Base-by-base conservation (phyloP, 2,113 vertebrate species). In the Corydoras sp. region DNA sequence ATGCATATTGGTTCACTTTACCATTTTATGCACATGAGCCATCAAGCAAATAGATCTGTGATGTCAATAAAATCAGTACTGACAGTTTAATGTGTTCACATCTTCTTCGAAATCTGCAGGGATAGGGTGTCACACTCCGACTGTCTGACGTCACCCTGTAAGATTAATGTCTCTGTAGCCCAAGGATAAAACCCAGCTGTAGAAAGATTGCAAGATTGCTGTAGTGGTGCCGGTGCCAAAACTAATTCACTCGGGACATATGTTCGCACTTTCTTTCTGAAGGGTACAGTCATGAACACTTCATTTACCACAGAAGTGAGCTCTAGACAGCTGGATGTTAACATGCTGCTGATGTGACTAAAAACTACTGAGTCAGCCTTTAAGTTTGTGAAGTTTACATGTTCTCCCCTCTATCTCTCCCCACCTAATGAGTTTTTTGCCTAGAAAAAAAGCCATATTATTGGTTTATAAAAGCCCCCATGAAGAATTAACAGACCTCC, bases 101-200 rank as follows among this genome's bases (percentile, higher is more conserved):
- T 53, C 7, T 68, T 71, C 49, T 49, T 48, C 24, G 60, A n/a
- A 14, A 14, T 69, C 53, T 50, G 14, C 7, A 62, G 49, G 32
- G 64, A 58, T 49, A 54, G 48, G 62, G 63, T 65, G 71, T 62
- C 69, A 56, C 62, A 56, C 51, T 55, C 10, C 7, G 7, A 43
- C 35, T 55, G 15, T 10, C 49, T 71, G 74, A 76, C 74, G 49
- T 76, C 63, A 68, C 53, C 63, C 62, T 11, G 13, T 58, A 75
- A 75, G 58, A 76, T 65, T 60, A 53, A 71, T 67, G 58, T 59
- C 29, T 68, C 55, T 55, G 43, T 73, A 50, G 70, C 70, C 62
- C n/a, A 32, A 72, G 70, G 70, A 72, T 50, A 32, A 58, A 58
- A 65, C 55, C 58, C 71, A 73, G 71, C 62, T 73, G 71, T 65